Evolutionary conservation across 2,113 vertebrate genomes (phyloP).

Genomic region (Ceratotherium simum): DNA sequence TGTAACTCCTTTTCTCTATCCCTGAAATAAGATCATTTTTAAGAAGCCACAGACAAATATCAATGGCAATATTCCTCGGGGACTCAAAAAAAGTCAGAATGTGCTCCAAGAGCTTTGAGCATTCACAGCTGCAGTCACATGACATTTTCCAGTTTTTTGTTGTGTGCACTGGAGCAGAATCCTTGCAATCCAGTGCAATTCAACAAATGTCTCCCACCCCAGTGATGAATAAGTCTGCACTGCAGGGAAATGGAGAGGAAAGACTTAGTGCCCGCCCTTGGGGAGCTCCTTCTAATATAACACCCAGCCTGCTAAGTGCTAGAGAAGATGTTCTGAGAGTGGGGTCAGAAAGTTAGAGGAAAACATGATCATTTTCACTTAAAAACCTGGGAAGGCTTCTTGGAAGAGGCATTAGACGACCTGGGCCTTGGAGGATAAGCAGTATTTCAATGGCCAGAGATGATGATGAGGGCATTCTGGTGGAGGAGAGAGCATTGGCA

Average conservation of each 20-base stretch:
- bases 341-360: neutral
- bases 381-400: neutral
- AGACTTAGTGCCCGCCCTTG: neutral
- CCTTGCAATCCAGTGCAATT: neutral
- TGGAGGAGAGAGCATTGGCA: neutral
- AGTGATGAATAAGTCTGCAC: neutral
- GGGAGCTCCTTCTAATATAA: neutral
- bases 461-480: neutral
- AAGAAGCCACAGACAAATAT: constrained; percentile 22
- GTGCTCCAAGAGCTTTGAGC: constrained; percentile 50
- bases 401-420: neutral
- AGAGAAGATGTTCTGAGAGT: neutral
- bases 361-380: neutral
- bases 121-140: constrained; percentile 66
- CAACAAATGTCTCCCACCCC: neutral
- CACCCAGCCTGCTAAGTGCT: neutral
- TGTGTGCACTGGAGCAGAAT: neutral
- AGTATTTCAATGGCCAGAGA: neutral
- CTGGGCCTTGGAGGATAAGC: neutral
- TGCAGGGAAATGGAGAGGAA: neutral
- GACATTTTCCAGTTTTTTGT: constrained; percentile 5
- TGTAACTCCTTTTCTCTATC: constrained; percentile 13
- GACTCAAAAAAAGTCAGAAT: constrained; percentile 66
- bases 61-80: constrained; percentile 33
- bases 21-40: constrained; percentile 63